Percentiles rank a stretch among this genome's conserved stretches.
Conservation (phyloP, 1,140 invertebrate genomes). For the Lucilia cuprina region DNA sequence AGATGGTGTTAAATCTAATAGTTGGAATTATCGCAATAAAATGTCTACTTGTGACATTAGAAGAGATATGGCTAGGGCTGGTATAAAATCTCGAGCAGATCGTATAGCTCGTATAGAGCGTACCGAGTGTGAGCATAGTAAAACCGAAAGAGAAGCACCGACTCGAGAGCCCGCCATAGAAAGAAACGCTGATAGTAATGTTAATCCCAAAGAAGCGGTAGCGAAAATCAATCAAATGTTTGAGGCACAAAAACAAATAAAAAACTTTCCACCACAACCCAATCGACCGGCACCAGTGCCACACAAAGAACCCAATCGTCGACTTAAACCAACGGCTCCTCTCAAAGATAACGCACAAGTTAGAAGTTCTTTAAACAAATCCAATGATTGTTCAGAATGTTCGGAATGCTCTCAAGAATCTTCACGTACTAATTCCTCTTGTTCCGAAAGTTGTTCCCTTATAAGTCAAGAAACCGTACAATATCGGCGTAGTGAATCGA, state of each 20-base stretch:
- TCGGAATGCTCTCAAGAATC: background rate
- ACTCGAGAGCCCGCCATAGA: background rate
- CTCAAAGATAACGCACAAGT: background rate
- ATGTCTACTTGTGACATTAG: constrained; percentile 42
- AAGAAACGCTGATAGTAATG: background rate
- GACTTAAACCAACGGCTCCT: background rate
- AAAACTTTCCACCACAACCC: constrained; percentile 35
- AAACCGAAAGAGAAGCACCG: background rate
- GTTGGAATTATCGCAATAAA: constrained; percentile 47
- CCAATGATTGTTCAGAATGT: constrained; percentile 15
- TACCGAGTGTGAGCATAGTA: constrained; percentile 36
- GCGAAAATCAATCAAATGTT: constrained; percentile 39
- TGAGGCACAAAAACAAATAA: constrained; percentile 18
- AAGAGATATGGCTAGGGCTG: constrained; percentile 40
- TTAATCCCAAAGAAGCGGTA: constrained; percentile 25
- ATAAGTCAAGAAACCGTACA: background rate
- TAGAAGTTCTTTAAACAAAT: background rate
- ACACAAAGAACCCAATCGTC: constrained; percentile 39
- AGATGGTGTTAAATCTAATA: constrained; percentile 48
- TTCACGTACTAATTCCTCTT: background rate
- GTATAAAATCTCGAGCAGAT: constrained; percentile 50
- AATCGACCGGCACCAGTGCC: constrained; percentile 35
- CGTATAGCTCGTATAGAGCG: constrained; percentile 54
- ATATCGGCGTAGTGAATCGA: background rate
- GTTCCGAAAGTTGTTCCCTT: background rate